These are phyloP conservation scores for Pterocles orientalis DNA, from an alignment of 2,113 vertebrate genomes.

Conservation along the genomic window DNA sequence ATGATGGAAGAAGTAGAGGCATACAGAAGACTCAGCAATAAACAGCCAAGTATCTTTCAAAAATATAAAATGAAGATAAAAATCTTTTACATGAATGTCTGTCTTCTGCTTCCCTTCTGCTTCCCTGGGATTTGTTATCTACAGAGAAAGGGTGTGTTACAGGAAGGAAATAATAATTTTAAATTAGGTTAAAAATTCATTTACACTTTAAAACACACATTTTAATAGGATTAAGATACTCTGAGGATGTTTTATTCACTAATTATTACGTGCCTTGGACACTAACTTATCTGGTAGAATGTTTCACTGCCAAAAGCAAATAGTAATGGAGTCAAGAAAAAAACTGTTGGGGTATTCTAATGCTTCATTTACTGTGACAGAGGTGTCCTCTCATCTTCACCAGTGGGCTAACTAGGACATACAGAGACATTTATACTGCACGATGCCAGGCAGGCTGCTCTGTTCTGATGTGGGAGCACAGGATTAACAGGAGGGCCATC, in stretches of 20 bases:
- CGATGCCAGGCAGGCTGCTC: not conserved
- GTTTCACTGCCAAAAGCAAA: not conserved
- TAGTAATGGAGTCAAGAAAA: not conserved
- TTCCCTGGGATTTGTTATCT: not conserved
- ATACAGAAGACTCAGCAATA: not conserved
- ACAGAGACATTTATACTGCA: not conserved
- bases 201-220: not conserved
- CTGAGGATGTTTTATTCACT: constrained; percentile 13
- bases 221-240: constrained; percentile 33
- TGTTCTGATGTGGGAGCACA: not conserved
- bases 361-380: not conserved
- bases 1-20: not conserved
- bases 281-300: not conserved
- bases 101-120: not conserved
- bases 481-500: not conserved
- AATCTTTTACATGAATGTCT: not conserved
- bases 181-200: constrained; percentile 22
- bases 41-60: not conserved
- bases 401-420: not conserved
- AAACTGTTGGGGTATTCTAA: not conserved
- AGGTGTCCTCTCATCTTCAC: not conserved
- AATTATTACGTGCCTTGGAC: not conserved
- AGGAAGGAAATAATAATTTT: not conserved
- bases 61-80: not conserved
- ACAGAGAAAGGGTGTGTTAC: not conserved